A percentile compares a stretch with the other conserved stretches of the same genome.
phyloP scores from a whole-genome alignment of 2,797 vertebrate genomes.

The Eutrigla gurnardus region DNA sequence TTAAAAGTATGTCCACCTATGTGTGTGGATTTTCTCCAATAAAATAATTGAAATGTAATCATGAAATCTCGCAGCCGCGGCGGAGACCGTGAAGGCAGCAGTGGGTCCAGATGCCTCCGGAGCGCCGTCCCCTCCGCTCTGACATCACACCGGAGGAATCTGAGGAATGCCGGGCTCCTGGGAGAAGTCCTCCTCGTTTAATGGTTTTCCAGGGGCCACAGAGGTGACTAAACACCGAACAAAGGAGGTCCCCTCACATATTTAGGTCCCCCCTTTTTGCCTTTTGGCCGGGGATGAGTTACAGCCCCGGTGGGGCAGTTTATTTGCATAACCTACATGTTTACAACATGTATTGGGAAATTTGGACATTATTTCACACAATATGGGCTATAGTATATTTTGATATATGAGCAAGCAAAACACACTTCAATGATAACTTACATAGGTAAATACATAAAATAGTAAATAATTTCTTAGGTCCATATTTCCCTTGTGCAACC shows the following conservation, averaged over 20 bases:
- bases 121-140: conserved; percentile 69
- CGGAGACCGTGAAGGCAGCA: conserved; percentile 59
- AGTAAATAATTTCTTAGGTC: neutral
- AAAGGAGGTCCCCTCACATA: conserved; percentile 70
- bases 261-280: conserved; percentile 57
- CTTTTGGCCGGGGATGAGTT: conserved; percentile 64
- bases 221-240: conserved; percentile 78
- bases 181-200: conserved; percentile 78
- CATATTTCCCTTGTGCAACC: neutral
- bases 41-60: neutral
- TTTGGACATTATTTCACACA: conserved; percentile 2
- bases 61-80: neutral
- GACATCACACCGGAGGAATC: conserved; percentile 84
- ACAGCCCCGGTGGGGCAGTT: conserved; percentile 40
- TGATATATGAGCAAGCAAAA: neutral
- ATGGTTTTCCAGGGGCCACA: conserved; percentile 79
- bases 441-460: neutral
- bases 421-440: neutral
- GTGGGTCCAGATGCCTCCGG: conserved; percentile 57
- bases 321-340: conserved; percentile 66
- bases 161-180: conserved; percentile 81
- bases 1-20: neutral
- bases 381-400: neutral
- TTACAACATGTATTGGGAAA: conserved; percentile 34
- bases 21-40: neutral